These are phyloP conservation scores for Spodoptera frugiperda DNA, from an alignment of 1,140 invertebrate genomes.

Conservation along the genomic window DNA sequence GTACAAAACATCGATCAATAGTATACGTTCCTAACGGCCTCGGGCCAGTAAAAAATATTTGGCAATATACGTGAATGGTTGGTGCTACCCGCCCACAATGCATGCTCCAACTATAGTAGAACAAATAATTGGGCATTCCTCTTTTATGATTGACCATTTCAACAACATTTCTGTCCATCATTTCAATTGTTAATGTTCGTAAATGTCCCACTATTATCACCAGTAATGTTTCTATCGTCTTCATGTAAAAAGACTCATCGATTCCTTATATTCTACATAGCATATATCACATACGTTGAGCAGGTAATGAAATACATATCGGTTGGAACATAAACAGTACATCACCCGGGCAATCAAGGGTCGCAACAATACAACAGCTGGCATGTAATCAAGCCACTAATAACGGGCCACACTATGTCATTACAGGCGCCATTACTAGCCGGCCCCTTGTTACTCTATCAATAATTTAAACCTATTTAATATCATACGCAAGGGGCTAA, in stretches of 20 bases:
- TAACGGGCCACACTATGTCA: background rate
- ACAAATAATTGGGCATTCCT: background rate
- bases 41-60: background rate
- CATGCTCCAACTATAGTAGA: background rate
- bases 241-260: no score
- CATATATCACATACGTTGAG: no score
- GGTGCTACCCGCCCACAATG: background rate
- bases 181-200: no score
- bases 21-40: background rate
- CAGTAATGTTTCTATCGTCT: no score
- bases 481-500: background rate
- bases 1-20: constrained; percentile 12
- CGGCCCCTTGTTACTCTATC: background rate
- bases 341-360: background rate
- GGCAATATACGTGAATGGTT: constrained; percentile 14
- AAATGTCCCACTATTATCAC: no score
- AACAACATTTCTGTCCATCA: no score
- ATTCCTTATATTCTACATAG: no score
- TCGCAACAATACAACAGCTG: constrained; percentile 1
- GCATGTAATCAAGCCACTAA: constrained; percentile 8
- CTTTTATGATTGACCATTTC: no score
- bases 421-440: background rate
- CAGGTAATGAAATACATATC: background rate
- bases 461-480: constrained; percentile 3
- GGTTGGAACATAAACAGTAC: background rate